Evolutionary conservation across 2,888 invertebrate species (phyloP).

Genomic region (Acleris literana): DNA sequence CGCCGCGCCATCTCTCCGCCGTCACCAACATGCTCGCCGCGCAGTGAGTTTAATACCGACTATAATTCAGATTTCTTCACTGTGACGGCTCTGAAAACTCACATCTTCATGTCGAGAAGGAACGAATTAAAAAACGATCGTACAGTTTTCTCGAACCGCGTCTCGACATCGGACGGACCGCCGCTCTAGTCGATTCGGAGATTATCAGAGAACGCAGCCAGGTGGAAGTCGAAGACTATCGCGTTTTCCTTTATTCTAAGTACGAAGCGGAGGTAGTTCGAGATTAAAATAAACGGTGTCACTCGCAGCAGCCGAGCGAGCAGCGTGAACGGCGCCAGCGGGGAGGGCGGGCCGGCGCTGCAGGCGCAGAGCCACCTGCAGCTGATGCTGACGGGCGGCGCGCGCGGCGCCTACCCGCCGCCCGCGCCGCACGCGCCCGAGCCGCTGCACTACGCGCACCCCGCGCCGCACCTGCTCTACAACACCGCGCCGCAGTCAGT

Average conservation of each 20-base stretch:
- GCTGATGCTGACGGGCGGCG: constrained; percentile 75
- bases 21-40: constrained; percentile 61
- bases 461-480: constrained; percentile 58
- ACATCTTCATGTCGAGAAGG: too few relatives aligned
- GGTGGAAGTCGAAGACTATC: too few relatives aligned
- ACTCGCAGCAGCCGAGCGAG: constrained; percentile 51
- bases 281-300: background rate
- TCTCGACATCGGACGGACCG: too few relatives aligned
- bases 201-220: too few relatives aligned
- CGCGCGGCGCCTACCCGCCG: constrained; percentile 53
- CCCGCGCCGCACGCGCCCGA: constrained; percentile 54
- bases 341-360: constrained; percentile 39
- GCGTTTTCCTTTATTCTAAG: too few relatives aligned
- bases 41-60: constrained; percentile 39
- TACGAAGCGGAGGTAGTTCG: too few relatives aligned
- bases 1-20: constrained; percentile 50
- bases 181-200: too few relatives aligned
- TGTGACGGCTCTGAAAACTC: too few relatives aligned
- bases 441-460: constrained; percentile 47
- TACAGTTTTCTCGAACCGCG: too few relatives aligned
- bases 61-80: too few relatives aligned
- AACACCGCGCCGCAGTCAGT: constrained; percentile 58
- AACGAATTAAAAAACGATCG: too few relatives aligned
- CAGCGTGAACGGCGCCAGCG: constrained; percentile 61
- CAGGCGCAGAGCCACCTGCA: constrained; percentile 70